Percentiles rank a stretch among this genome's conserved stretches.
phyloP scores from a whole-genome alignment of 1,140 invertebrate species.

The Campoletis sonorensis region DNA sequence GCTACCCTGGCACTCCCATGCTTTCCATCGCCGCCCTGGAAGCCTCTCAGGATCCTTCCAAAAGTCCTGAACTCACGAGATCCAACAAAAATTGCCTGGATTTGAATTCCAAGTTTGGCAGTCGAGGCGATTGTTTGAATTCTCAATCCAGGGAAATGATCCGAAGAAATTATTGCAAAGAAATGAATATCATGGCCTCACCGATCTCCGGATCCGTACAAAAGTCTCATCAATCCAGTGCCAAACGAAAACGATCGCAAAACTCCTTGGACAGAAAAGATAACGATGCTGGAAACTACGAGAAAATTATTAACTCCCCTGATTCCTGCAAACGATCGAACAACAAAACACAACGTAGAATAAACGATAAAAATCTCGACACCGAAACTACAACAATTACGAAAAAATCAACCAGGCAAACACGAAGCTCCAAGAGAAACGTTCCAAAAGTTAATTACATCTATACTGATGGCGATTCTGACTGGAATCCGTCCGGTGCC shows the following conservation, averaged over 20 bases:
- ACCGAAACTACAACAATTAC: slow-evolving; percentile 26
- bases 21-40: slow-evolving; percentile 64
- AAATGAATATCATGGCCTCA: slow-evolving; percentile 38
- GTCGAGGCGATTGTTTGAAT: background rate
- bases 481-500: slow-evolving; percentile 66
- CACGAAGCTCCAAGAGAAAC: slow-evolving; percentile 68
- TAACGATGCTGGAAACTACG: slow-evolving; percentile 9
- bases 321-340: slow-evolving; percentile 40
- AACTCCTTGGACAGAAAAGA: background rate
- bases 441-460: slow-evolving; percentile 71
- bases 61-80: too few species aligned
- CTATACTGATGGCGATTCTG: slow-evolving; percentile 68
- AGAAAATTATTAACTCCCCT: too few species aligned
- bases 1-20: slow-evolving; percentile 64
- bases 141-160: slow-evolving; percentile 49
- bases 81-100: too few species aligned
- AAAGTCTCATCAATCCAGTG: background rate
- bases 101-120: slow-evolving; percentile 1
- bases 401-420: slow-evolving; percentile 57
- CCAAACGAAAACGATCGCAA: slow-evolving; percentile 42
- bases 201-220: too few species aligned
- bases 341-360: background rate
- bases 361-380: slow-evolving; percentile 53
- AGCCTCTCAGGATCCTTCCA: too few species aligned
- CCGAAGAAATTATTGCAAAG: slow-evolving; percentile 59